Conservation (phyloP, 2,113 vertebrate species). For the Rhombomys opimus region DNA sequence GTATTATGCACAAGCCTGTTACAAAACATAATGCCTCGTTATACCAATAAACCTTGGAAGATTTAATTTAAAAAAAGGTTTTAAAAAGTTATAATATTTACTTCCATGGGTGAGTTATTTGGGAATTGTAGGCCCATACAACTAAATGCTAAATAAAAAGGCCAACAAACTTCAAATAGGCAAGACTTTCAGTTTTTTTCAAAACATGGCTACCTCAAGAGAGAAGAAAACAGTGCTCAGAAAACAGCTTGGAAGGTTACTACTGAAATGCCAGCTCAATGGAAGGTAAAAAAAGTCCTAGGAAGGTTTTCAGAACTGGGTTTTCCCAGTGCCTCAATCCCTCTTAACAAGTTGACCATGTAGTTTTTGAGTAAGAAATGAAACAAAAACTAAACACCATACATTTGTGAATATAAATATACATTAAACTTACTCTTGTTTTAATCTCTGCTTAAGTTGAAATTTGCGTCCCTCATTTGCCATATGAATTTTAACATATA, state of each 20-base stretch:
- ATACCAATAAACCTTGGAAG: not conserved
- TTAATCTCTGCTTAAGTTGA: not conserved
- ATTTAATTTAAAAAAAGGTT: not conserved
- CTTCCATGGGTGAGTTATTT: not conserved
- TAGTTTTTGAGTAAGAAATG: not conserved
- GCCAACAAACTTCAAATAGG: not conserved
- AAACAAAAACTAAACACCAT: not conserved
- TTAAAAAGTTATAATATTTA: not conserved
- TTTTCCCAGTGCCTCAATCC: not conserved
- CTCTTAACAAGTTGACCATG: not conserved
- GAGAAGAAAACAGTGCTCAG: not conserved
- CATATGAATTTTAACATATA: not conserved
- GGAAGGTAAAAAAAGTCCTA: not conserved
- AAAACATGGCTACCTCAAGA: not conserved
- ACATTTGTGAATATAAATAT: not conserved
- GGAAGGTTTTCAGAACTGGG: not conserved
- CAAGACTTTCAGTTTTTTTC: not conserved
- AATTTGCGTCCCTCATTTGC: not conserved
- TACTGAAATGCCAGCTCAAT: not conserved
- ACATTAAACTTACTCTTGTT: not conserved
- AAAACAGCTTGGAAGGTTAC: not conserved
- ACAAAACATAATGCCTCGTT: not conserved
- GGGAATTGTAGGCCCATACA: not conserved
- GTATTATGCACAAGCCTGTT: not conserved
- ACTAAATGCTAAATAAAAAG: not conserved